phyloP scores from a whole-genome alignment of 2,113 vertebrate species.

The Fregata magnificens region DNA sequence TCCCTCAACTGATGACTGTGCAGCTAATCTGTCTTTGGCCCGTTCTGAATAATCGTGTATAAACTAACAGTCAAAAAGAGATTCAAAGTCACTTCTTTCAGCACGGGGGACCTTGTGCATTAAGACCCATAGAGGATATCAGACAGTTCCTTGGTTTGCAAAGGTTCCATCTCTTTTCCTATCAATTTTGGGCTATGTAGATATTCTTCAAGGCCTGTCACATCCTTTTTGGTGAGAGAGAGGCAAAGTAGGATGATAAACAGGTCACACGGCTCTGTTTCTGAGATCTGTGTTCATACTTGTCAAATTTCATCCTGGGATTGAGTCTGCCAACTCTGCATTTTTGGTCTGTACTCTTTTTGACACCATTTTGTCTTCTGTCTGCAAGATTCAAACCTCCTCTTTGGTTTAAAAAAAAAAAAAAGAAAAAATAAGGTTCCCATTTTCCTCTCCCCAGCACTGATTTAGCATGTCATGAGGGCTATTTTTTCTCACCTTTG shows the following conservation, averaged over 20 bases:
- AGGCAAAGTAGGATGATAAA: not conserved
- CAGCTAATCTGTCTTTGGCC: not conserved
- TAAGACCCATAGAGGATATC: fast-evolving
- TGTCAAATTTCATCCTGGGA: not conserved
- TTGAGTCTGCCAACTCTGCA: not conserved
- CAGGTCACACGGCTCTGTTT: not conserved
- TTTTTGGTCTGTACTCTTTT: not conserved
- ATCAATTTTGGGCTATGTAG: not conserved
- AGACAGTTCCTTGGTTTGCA: not conserved
- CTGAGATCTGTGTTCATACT: not conserved
- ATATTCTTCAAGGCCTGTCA: not conserved
- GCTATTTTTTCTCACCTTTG: slow-evolving; percentile 13
- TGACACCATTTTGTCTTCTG: not conserved
- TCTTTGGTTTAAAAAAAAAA: no score
- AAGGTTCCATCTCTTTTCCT: not conserved
- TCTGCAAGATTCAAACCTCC: not conserved
- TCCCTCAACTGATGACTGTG: not conserved
- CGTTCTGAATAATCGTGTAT: not conserved
- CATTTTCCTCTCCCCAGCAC: not conserved
- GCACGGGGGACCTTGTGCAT: not conserved
- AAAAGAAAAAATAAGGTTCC: not conserved
- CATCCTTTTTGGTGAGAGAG: not conserved
- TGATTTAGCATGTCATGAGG: not conserved
- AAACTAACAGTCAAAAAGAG: not conserved
- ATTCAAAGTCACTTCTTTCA: not conserved